Conservation (phyloP, 2,797 vertebrate species). For the Vultur gryphus region DNA sequence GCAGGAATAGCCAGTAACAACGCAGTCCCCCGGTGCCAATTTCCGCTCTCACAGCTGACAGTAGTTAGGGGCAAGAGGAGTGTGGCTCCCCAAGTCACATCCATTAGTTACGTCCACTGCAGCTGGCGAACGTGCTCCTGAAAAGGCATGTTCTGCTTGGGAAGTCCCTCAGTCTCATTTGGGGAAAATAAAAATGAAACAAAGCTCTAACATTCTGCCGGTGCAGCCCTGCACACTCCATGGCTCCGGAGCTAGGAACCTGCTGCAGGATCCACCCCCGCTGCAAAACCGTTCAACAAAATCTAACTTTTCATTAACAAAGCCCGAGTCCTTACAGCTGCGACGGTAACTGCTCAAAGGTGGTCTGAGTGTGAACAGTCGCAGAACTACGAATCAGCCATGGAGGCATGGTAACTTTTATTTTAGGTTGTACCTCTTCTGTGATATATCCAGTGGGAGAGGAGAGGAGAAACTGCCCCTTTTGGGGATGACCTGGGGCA, state of each 20-base stretch:
- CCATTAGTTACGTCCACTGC: not conserved
- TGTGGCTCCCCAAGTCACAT: not conserved
- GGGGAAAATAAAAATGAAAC: not conserved
- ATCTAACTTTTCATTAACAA: not conserved
- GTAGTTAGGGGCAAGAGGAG: not conserved
- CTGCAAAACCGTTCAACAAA: not conserved
- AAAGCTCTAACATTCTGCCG: not conserved
- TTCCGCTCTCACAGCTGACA: not conserved
- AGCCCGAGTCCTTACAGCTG: not conserved
- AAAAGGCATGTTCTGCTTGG: not conserved
- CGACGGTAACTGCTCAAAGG: rapidly evolving
- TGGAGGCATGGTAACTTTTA: not conserved
- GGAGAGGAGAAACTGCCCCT: not conserved
- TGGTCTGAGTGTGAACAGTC: not conserved
- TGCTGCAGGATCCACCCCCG: not conserved
- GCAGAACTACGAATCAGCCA: too few relatives aligned
- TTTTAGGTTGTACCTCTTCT: not conserved
- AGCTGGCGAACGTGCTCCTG: not conserved
- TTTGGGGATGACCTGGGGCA: not conserved
- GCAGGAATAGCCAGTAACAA: not conserved
- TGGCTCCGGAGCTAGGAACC: not conserved
- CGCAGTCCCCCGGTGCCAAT: not conserved
- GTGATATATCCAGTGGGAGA: not conserved
- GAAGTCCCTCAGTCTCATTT: not conserved
- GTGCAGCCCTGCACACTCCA: rapidly evolving